Evolutionary conservation across 2,888 invertebrate species (phyloP), one percentile per base, ranked within the genome.

Genomic region (Melipona beecheii): DNA sequence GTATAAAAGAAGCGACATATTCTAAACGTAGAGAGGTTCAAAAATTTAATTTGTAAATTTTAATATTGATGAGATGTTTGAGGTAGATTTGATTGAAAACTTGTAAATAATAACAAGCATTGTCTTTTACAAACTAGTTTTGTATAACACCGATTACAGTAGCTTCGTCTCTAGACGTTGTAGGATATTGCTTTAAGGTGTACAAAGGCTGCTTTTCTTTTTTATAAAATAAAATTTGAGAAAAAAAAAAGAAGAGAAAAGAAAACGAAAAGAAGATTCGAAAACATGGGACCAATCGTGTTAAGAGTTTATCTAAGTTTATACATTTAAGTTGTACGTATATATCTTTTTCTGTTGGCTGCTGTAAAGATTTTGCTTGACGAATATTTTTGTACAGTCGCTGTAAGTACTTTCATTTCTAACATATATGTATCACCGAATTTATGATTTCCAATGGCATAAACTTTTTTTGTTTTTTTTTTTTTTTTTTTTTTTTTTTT

Each of bases 271-370:
- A 21, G 21, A 64, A 27, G 60, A 64, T 64, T 78, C 75, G 64
- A 82, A 78, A 43, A 90, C 85, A 83, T 88, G 92, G 92, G 92
- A 92, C 91, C 92, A 92, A 91, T 81, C 84, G 75, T 81, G 84
- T 80, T 81, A n/a, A 87, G 71, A 83, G 58, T 84, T 83, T 73
- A 78, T 80, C 65, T 83, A 85, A 83, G 77, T 84, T 89, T 85
- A 77, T 72, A 69, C 70, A 69, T 83, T 86, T 82, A 84, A 87
- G 73, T 73, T 68, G 71, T 86, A 89, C 83, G 85, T 76, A 69
- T 50, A 9, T n/a, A 21, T 52, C 43, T 31, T 70, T 36, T 50
- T 64, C 9, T 49, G 43, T 82, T 78, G 72, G 43, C 83, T 78
- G 83, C 84, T 75, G 84, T 86, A 84, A 87, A 81, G 76, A 74